These are phyloP conservation scores for Orchestes rusci DNA, from an alignment of 2,888 invertebrate species.

Conservation along the genomic window DNA sequence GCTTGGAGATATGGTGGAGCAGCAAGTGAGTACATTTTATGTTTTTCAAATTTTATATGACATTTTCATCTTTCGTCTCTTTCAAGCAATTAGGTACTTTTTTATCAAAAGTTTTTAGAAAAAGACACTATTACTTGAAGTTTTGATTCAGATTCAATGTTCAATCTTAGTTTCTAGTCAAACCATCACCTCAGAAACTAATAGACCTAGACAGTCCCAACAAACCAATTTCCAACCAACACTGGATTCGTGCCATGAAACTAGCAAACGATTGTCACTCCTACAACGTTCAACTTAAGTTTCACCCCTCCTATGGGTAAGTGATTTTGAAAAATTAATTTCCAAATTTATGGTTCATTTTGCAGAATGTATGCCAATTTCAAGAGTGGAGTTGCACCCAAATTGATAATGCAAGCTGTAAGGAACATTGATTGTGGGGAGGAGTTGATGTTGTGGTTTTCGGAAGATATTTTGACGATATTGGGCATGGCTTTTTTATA, in stretches of 20 bases:
- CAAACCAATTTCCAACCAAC: too few species aligned
- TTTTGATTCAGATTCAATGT: too few species aligned
- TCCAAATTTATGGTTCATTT: too few species aligned
- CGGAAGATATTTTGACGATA: slow-evolving; percentile 63
- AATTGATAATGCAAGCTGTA: slow-evolving; percentile 45
- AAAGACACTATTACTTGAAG: too few species aligned
- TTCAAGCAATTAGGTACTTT: too few species aligned
- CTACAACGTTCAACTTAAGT: slow-evolving; percentile 50
- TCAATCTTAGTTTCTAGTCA: too few species aligned
- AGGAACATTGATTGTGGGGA: slow-evolving; percentile 53
- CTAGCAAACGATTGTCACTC: slow-evolving; percentile 60
- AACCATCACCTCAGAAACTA: too few species aligned
- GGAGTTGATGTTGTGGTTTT: slow-evolving; percentile 77
- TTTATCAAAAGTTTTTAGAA: too few species aligned
- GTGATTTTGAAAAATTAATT: too few species aligned
- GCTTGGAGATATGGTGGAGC: slow-evolving; percentile 38
- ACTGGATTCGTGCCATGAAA: slow-evolving; percentile 41
- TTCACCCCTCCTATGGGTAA: slow-evolving; percentile 31
- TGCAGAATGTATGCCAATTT: slow-evolving; percentile 12
- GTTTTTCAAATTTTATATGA: background rate
- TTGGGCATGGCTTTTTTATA: slow-evolving; percentile 73
- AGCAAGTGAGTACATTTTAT: slow-evolving; percentile 39
- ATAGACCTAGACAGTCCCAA: too few species aligned
- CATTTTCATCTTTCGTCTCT: background rate
- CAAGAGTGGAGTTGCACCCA: slow-evolving; percentile 24